Percentiles rank a stretch among this genome's conserved stretches.
These are phyloP conservation scores for Equus przewalskii DNA, from an alignment of 2,113 vertebrate genomes.

Conservation along the genomic window DNA sequence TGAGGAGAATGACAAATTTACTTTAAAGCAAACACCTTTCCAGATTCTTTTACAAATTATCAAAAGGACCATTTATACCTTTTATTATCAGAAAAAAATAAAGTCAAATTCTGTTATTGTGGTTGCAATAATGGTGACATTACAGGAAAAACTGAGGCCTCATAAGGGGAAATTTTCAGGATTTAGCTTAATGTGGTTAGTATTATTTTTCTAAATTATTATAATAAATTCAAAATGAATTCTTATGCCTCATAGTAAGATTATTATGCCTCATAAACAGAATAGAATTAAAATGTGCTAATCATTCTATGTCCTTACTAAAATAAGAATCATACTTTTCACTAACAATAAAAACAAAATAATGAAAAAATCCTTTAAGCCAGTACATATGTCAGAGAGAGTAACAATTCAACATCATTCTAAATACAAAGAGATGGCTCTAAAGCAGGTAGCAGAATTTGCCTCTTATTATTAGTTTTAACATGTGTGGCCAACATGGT, in stretches of 20 bases:
- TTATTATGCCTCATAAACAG: not conserved
- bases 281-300: not conserved
- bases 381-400: not conserved
- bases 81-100: not conserved
- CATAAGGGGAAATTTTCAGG: not conserved
- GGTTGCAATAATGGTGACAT: not conserved
- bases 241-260: not conserved
- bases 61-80: not conserved
- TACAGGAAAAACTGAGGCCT: not conserved
- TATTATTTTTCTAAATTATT: not conserved
- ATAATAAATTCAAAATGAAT: not conserved
- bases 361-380: not conserved
- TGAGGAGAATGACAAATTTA: not conserved
- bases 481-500: not conserved
- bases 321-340: not conserved
- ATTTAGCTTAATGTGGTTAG: not conserved
- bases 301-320: not conserved
- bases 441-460: not conserved
- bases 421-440: not conserved
- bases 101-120: not conserved
- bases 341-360: not conserved
- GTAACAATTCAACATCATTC: not conserved
- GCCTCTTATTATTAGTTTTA: not conserved
- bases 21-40: not conserved
- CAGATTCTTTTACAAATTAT: not conserved